Evolutionary conservation across 2,113 vertebrate species (phyloP).

Genomic region (Gopherus flavomarginatus): DNA sequence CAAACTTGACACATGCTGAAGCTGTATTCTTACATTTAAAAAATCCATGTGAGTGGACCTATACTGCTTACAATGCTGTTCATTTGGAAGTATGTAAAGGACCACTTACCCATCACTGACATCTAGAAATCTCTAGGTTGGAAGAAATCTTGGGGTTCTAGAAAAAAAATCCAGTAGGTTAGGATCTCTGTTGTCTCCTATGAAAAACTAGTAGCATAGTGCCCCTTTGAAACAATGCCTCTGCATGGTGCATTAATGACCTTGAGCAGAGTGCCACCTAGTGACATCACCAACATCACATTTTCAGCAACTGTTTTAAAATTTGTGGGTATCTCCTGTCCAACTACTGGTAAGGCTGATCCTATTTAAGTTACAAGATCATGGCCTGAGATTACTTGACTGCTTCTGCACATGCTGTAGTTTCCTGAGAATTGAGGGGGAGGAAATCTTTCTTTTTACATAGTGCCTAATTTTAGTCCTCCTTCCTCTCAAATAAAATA

Average conservation of each 20-base stretch:
- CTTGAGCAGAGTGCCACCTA: not conserved
- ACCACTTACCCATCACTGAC: not conserved
- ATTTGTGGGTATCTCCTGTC: not conserved
- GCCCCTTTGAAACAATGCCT: not conserved
- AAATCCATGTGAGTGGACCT: not conserved
- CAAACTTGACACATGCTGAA: not conserved
- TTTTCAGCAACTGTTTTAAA: not conserved
- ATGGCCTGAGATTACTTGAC: not conserved
- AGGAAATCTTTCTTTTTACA: not conserved
- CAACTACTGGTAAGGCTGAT: not conserved
- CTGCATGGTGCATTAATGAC: not conserved
- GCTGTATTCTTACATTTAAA: not conserved
- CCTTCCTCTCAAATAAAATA: not conserved
- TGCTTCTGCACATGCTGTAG: not conserved
- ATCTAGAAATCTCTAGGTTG: not conserved
- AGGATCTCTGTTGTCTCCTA: not conserved
- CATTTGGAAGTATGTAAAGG: not conserved
- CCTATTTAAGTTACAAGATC: not conserved
- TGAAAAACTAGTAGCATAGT: not conserved
- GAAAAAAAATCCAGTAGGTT: not conserved
- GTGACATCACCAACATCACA: not conserved
- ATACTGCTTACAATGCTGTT: not conserved
- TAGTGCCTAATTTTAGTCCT: not conserved
- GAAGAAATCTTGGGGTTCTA: not conserved
- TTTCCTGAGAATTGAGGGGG: not conserved